Base-by-base conservation (phyloP, 2,113 vertebrate genomes). In the Hyla sarda region DNA sequence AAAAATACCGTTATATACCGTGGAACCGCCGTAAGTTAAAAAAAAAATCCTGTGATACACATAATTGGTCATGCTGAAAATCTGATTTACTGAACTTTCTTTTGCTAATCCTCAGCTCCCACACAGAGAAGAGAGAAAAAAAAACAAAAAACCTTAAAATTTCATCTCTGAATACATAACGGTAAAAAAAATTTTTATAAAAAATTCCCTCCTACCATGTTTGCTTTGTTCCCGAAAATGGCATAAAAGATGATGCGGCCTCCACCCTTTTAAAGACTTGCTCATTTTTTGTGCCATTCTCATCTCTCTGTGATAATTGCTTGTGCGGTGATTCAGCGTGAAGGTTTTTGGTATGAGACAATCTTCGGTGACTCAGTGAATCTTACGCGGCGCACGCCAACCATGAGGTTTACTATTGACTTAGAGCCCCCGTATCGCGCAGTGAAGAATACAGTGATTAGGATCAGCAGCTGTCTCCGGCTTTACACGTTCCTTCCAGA, bases 1-100 rank as follows among this genome's bases (percentile, higher is more conserved):
- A n/a, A n/a, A n/a, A n/a, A n/a, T n/a, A n/a, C n/a, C n/a, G n/a
- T n/a, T n/a, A n/a, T n/a, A n/a, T n/a, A n/a, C n/a, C n/a, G n/a
- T n/a, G n/a, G n/a, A n/a, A n/a, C n/a, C n/a, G n/a, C n/a, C n/a
- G n/a, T n/a, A n/a, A n/a, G n/a, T n/a, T n/a, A n/a, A n/a, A n/a
- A n/a, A n/a, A n/a, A n/a, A n/a, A n/a, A n/a, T n/a, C n/a, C n/a
- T n/a, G n/a, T n/a, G n/a, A n/a, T n/a, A n/a, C n/a, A n/a, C n/a
- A n/a, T n/a, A n/a, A n/a, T n/a, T 6, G 23, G 25, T 17, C 62
- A 14, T 67, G 34, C 71, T n/a, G 71, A 17, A 74, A 74, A 74
- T 47, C 71, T 11, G 23, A 74, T 74, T 74, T 67, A 67, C 3
- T 47, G 34, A 74, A 74, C 71, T 41, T 45, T 74, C 37, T 37